phyloP scores from a whole-genome alignment of 2,797 vertebrate species.

The Crenichthys baileyi region DNA sequence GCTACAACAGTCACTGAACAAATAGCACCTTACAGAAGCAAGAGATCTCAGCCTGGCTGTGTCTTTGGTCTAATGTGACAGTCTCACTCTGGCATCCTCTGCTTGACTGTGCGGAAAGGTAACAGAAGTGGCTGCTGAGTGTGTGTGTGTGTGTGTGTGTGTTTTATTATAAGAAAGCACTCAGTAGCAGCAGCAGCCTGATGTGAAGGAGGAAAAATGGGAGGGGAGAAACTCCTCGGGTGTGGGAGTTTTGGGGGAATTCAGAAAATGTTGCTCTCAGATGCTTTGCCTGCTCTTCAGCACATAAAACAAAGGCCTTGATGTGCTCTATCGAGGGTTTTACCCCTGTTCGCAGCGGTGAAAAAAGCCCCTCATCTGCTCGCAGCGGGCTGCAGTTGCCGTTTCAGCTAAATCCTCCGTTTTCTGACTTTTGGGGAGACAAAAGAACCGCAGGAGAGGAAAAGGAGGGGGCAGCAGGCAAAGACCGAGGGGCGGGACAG shows the following conservation, averaged over 20 bases:
- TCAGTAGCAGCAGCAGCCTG: conserved; percentile 38
- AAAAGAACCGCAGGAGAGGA: conserved; percentile 75
- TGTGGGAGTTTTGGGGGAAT: conserved; percentile 86
- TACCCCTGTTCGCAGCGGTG: background rate
- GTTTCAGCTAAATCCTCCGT: conserved; percentile 65
- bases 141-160: conserved; percentile 30
- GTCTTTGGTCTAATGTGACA: conserved; percentile 33
- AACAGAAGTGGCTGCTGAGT: background rate
- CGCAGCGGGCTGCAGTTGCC: conserved; percentile 42
- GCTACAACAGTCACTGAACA: background rate
- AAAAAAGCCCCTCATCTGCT: conserved; percentile 6
- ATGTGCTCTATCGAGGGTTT: conserved; percentile 16
- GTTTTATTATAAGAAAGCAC: conserved; percentile 58
- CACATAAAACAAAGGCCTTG: conserved; percentile 36
- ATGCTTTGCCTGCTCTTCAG: conserved; percentile 35
- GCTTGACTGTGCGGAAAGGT: background rate
- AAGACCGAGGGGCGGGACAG: conserved; percentile 68
- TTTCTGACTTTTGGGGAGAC: conserved; percentile 77
- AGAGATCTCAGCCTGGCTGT: background rate
- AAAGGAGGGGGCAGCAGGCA: conserved; percentile 22
- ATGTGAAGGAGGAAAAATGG: conserved; percentile 26
- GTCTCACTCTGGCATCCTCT: conserved; percentile 13
- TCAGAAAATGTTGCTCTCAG: conserved; percentile 82
- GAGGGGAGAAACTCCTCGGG: conserved; percentile 42
- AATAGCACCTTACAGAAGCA: background rate